phyloP scores from a whole-genome alignment of 2,113 vertebrate genomes.

The Podilymbus podiceps region DNA sequence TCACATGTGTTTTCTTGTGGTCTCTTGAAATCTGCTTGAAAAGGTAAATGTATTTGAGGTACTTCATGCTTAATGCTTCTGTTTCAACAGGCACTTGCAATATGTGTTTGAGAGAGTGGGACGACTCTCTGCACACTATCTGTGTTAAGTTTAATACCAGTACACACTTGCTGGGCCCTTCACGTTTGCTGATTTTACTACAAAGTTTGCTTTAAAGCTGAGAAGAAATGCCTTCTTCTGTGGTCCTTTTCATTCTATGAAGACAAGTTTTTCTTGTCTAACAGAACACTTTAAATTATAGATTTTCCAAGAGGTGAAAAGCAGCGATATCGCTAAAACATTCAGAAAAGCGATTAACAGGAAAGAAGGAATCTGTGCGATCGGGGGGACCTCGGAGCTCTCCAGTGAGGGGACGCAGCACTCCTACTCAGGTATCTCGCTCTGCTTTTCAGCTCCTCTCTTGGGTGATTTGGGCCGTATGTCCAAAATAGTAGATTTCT shows the following conservation, averaged over 20 bases:
- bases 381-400: conserved; percentile 88
- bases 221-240: neutral
- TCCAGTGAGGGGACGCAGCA: conserved; percentile 92
- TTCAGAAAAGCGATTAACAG: conserved; percentile 90
- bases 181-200: neutral
- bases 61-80: neutral
- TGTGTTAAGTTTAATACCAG: neutral
- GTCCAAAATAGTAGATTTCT: neutral
- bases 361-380: conserved; percentile 90
- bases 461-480: fast-evolving
- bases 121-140: neutral
- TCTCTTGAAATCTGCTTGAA: neutral
- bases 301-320: conserved; percentile 88
- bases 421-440: conserved; percentile 82
- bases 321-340: conserved; percentile 80
- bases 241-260: neutral
- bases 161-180: neutral
- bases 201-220: neutral
- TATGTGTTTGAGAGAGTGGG: neutral
- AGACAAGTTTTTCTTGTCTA: neutral
- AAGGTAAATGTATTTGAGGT: neutral
- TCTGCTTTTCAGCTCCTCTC: neutral
- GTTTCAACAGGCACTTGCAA: neutral
- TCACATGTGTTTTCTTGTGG: neutral
- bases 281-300: conserved; percentile 62